A percentile compares a stretch with the other conserved stretches of the same genome.
phyloP scores from a whole-genome alignment of 2,888 invertebrate genomes.

The Microctonus aethiopoides region DNA sequence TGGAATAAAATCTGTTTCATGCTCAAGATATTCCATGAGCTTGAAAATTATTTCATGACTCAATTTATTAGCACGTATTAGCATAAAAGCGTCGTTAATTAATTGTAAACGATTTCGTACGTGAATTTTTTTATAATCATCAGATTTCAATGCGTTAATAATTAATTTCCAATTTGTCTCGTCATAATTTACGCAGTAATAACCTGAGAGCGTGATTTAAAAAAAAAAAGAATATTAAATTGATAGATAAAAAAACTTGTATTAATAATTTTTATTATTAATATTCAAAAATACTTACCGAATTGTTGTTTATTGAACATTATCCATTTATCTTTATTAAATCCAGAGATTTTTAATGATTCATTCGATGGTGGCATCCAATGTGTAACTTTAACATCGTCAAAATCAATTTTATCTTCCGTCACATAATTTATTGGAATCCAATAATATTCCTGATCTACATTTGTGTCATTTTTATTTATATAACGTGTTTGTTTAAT shows the following conservation, averaged over 20 bases:
- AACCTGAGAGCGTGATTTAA: too few relatives aligned
- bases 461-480: conserved; percentile 16
- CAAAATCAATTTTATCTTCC: conserved; percentile 63
- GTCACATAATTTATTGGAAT: conserved; percentile 58
- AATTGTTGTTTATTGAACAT: conserved; percentile 75
- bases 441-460: conserved; percentile 46
- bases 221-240: not conserved
- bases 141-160: conserved; percentile 43
- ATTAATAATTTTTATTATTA: not conserved
- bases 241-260: too few relatives aligned
- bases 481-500: conserved; percentile 66
- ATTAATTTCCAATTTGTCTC: conserved; percentile 60
- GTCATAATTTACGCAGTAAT: conserved; percentile 65
- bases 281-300: conserved; percentile 67
- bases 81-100: conserved; percentile 68
- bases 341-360: conserved; percentile 42
- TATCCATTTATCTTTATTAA: conserved; percentile 69
- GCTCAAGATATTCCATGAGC: conserved; percentile 70
- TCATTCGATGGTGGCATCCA: conserved; percentile 66
- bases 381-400: conserved; percentile 66
- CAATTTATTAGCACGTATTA: conserved; percentile 68
- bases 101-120: conserved; percentile 69
- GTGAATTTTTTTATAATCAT: conserved; percentile 53
- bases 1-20: conserved; percentile 75
- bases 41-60: conserved; percentile 65